Evolutionary conservation across 2,797 vertebrate species (phyloP), one percentile per base, ranked within the genome.

Genomic region (Phoeniculus purpureus): DNA sequence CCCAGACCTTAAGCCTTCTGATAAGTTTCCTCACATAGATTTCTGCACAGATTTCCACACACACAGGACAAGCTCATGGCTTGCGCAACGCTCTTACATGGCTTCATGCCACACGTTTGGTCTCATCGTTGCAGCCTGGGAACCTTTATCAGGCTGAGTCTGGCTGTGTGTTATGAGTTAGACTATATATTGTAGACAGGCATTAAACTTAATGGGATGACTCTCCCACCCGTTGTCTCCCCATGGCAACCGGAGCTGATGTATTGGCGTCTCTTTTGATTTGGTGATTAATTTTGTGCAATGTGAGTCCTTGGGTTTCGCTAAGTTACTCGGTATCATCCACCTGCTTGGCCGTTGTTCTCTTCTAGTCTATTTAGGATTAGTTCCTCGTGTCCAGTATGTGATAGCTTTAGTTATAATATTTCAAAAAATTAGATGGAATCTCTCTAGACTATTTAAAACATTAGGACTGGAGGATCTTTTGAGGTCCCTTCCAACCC

Each of bases 41-140:
- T 93, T 71, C 82, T 85, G 76, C 58, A 60, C 15, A 81, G 71
- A 76, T 86, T 90, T 87, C 82, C 62, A 82, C 66, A 75, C 34
- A 32, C 25, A 43, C 5, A 34, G 15, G 55, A 29, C 78, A 59
- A 85, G 22, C 37, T 88, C 12, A 19, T 31, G 34, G 52, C 65
- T 92, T 93, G 66, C 7, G 2, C 72, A 89, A 89, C 65, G 51
- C 29, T 85, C 34, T 18, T 50, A 7, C 4, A 45, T 83, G 89
- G 83, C 91, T 62, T n/a, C 81, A 72, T 11, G 52, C 43, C 87
- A 81, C 48, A 52, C 8, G 37, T 85, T 65, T 31, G 15, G n/a
- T 70, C 73, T 87, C 55, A 26, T n/a, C 47, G 47, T 58, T 72
- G 48, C 48, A 56, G 80, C 77, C 71, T 73, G 62, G 45, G 67